Evolutionary conservation across 2,888 invertebrate species (phyloP).

Genomic region (Andrena hattorfiana): DNA sequence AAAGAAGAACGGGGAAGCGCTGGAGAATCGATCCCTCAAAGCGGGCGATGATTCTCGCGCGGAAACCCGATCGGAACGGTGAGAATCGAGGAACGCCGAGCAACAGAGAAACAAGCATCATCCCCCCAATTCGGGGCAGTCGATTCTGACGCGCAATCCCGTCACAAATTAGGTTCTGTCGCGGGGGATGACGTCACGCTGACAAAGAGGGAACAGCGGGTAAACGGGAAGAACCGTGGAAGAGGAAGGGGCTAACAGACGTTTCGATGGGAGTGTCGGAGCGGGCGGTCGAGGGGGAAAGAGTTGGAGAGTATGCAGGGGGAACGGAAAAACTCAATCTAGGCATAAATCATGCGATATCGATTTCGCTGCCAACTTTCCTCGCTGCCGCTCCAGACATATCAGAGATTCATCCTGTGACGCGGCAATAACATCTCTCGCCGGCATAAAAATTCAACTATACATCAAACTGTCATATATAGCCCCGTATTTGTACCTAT

Average conservation of each 20-base stretch:
- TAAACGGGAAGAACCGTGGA: background rate
- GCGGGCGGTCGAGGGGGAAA: background rate
- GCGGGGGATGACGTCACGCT: slow-evolving; percentile 11
- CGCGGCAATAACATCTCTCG: slow-evolving; percentile 79
- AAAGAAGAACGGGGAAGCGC: too few relatives aligned
- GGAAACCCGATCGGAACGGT: slow-evolving; percentile 16
- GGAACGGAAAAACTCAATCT: slow-evolving; percentile 74
- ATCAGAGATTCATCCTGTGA: slow-evolving; percentile 80
- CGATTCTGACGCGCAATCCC: slow-evolving; percentile 43
- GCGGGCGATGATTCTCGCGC: slow-evolving; percentile 14
- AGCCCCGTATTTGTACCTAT: slow-evolving; percentile 78
- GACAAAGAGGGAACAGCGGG: slow-evolving; percentile 30
- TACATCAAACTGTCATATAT: slow-evolving; percentile 81
- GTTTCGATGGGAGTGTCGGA: slow-evolving; percentile 3
- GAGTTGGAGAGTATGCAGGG: slow-evolving; percentile 33
- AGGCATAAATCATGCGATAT: slow-evolving; percentile 74
- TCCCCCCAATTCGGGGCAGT: slow-evolving; percentile 19
- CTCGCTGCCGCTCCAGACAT: slow-evolving; percentile 68
- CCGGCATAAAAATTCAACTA: slow-evolving; percentile 81
- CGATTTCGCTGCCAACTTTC: slow-evolving; percentile 74
- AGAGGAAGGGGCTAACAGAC: slow-evolving; percentile 28
- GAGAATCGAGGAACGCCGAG: background rate
- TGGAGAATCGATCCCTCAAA: background rate
- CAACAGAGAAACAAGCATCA: slow-evolving; percentile 20
- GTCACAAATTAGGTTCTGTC: slow-evolving; percentile 49